Percentiles rank a stretch among this genome's conserved stretches.
These are phyloP conservation scores for Valencia hispanica DNA, from an alignment of 2,797 vertebrate genomes.

Conservation along the genomic window DNA sequence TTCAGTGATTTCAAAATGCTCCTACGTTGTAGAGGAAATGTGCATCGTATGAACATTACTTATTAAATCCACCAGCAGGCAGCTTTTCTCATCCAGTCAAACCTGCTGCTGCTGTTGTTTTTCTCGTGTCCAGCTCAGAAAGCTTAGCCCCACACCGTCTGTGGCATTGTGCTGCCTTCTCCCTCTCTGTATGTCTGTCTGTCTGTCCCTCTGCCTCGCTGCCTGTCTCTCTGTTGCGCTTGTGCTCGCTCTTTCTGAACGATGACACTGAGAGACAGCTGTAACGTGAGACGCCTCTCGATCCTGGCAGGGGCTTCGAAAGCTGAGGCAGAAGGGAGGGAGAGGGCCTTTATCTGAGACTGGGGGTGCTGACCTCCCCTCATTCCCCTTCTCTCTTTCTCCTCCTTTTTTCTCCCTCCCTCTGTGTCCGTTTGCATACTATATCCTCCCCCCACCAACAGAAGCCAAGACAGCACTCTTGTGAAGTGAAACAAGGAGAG, in stretches of 20 bases:
- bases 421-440: constrained; percentile 61
- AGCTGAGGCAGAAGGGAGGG: constrained; percentile 73
- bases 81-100: constrained; percentile 47
- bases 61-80: constrained; percentile 27
- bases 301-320: constrained; percentile 79
- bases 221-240: constrained; percentile 44
- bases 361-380: constrained; percentile 78
- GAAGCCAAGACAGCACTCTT: constrained; percentile 57
- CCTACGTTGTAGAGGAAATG: constrained; percentile 32
- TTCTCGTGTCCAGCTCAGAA: constrained; percentile 59
- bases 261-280: constrained; percentile 84
- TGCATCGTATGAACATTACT: constrained; percentile 44
- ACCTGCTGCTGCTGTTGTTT: constrained; percentile 64
- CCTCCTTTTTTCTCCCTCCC: constrained; percentile 56
- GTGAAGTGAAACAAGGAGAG: constrained; percentile 50
- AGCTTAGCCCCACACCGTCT: constrained; percentile 57
- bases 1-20: constrained; percentile 44
- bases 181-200: constrained; percentile 24
- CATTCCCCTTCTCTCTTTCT: constrained; percentile 71
- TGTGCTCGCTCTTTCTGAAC: constrained; percentile 68
- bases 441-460: constrained; percentile 61
- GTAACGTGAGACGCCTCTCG: constrained; percentile 82
- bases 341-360: constrained; percentile 81
- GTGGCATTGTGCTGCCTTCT: constrained; percentile 67
- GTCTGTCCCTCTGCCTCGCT: constrained; percentile 22